These are phyloP conservation scores for Natrix natrix DNA, from an alignment of 2,797 vertebrate genomes.

Conservation along the genomic window DNA sequence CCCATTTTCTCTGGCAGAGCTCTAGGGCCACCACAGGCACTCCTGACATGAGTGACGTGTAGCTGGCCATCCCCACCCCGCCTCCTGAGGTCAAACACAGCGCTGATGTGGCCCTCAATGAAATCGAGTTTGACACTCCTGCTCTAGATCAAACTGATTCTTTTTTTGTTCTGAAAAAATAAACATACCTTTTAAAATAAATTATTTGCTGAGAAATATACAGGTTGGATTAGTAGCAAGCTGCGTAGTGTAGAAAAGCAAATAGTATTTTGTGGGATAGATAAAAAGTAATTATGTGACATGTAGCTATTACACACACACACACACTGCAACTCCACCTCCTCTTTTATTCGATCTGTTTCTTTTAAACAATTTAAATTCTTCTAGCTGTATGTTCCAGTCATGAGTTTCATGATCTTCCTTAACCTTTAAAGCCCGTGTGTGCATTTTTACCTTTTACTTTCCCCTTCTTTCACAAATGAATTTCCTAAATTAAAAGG, in stretches of 20 bases:
- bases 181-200: neutral
- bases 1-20: no score
- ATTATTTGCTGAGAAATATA: neutral
- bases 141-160: neutral
- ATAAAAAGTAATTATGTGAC: neutral
- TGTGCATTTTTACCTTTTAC: neutral
- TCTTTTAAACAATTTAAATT: neutral
- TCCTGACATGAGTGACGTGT: no score
- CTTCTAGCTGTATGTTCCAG: neutral
- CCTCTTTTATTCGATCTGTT: neutral
- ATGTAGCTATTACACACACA: neutral
- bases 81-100: no score
- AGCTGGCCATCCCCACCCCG: no score
- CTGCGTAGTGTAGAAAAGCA: neutral
- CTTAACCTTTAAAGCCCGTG: neutral
- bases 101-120: no score
- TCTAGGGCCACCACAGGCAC: no score
- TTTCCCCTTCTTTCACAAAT: neutral
- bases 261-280: neutral
- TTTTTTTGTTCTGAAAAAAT: neutral
- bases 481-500: neutral
- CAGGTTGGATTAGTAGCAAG: neutral
- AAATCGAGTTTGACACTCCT: no score
- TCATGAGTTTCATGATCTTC: neutral
- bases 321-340: neutral